phyloP scores from a whole-genome alignment of 2,113 vertebrate genomes.

The Herpetotheres cachinnans region DNA sequence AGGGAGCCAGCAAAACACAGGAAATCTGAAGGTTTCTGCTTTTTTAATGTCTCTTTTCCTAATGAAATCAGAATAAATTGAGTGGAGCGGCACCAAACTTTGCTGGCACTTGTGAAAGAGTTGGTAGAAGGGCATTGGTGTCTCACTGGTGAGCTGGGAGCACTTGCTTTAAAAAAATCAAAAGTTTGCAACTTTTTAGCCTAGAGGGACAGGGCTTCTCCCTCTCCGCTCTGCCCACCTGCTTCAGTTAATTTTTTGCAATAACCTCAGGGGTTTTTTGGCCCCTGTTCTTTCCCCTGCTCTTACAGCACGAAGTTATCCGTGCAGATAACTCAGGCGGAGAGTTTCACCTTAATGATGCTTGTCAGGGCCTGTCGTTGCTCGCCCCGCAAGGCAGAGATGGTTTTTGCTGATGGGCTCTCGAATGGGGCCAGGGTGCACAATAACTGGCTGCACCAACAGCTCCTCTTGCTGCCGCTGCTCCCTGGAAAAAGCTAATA shows the following conservation, averaged over 20 bases:
- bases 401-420: neutral
- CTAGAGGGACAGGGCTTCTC: neutral
- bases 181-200: neutral
- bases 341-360: neutral
- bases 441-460: neutral
- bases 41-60: neutral
- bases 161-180: neutral
- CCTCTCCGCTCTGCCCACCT: neutral
- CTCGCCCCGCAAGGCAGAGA: neutral
- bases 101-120: neutral
- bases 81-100: neutral
- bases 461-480: neutral
- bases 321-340: neutral
- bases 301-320: neutral
- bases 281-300: neutral
- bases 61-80: conserved; percentile 7
- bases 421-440: accelerated
- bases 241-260: neutral
- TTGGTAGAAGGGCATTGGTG: neutral
- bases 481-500: neutral
- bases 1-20: conserved; percentile 63
- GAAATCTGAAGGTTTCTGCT: neutral
- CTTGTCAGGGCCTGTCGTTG: neutral
- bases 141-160: neutral
- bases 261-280: neutral